Conservation (phyloP, 2,888 invertebrate genomes). For the Diadegma fenestrale region DNA sequence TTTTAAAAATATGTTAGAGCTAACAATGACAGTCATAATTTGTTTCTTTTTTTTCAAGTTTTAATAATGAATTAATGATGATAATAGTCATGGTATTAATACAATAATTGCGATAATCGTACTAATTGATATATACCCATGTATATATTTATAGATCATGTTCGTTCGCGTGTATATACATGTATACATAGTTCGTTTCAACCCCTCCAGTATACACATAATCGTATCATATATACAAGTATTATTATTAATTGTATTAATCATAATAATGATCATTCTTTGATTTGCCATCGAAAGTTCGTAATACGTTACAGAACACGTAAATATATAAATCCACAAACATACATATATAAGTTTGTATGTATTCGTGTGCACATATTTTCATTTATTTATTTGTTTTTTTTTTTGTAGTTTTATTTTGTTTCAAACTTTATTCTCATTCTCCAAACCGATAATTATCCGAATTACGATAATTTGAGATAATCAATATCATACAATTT, state of each 20-base stretch:
- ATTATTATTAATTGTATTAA: conserved; percentile 72
- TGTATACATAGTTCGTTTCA: conserved; percentile 63
- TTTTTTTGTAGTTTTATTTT: conserved; percentile 62
- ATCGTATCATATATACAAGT: conserved; percentile 68
- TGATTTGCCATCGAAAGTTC: conserved; percentile 77
- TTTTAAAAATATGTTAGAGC: conserved; percentile 67
- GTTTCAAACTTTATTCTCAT: conserved; percentile 42
- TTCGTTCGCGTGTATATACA: conserved; percentile 65
- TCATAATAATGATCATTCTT: conserved; percentile 73
- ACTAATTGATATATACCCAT: conserved; percentile 75
- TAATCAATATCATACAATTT: conserved; percentile 79
- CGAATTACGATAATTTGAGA: conserved; percentile 78
- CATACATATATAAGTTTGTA: conserved; percentile 44
- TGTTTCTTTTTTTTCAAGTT: conserved; percentile 45
- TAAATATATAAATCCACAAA: conserved; percentile 74
- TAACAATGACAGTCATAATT: conserved; percentile 75
- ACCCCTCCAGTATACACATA: background rate
- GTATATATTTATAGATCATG: conserved; percentile 62
- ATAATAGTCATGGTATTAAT: conserved; percentile 74
- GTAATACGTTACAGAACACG: conserved; percentile 71
- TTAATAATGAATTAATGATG: conserved; percentile 69
- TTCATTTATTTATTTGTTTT: conserved; percentile 51
- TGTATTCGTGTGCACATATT: conserved; percentile 56
- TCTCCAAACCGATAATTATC: conserved; percentile 67
- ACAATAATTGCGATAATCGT: conserved; percentile 74